Base-by-base conservation (phyloP, 2,113 vertebrate genomes). In the Progne subis region DNA sequence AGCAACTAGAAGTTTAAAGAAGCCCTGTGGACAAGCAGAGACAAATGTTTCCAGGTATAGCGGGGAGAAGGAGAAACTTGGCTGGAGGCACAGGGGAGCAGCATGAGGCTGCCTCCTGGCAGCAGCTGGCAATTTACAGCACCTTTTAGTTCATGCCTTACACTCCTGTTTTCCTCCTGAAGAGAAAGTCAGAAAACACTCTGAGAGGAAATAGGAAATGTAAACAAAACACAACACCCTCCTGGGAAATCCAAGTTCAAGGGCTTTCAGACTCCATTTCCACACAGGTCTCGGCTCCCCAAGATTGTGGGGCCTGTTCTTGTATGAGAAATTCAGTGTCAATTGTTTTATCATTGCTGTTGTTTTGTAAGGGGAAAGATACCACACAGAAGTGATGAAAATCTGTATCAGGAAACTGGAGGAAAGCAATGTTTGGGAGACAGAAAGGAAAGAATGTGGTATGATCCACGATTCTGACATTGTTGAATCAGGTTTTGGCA, bases 191-290 rank as follows among this genome's bases (percentile, higher is more conserved):
- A 55, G 86, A 82, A 87, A 95, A 74, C 52, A 70, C 21, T 68
- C 93, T 68, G 69, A 23, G 88, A 92, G 79, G 85, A 96, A 97
- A 95, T 57, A 82, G 88, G 79, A 96, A 96, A 95, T 94, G 90
- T 90, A 94, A 96, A 94, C 91, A 94, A 95, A 94, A 77, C 85
- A 83, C 44, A 84, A 23, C 31, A 56, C 34, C 25, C 82, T 79
- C 64, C 7, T 37, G 88, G 63, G 95, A 81, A 94, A 88, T 72
- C 60, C 80, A 74, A 26, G 67, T 68, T 34, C 61, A 64, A 67
- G 77, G 47, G n/a, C 29, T 95, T 79, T 91, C 68, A 67, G 46
- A 61, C 55, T 96, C 89, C 46, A 64, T 94, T 71, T 92, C 70
- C 39, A 43, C 41, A 59, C 10, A 69, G 32, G 16, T 53, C 68